These are phyloP conservation scores for Chaenocephalus aceratus DNA, from an alignment of 2,113 vertebrate genomes.

Conservation along the genomic window DNA sequence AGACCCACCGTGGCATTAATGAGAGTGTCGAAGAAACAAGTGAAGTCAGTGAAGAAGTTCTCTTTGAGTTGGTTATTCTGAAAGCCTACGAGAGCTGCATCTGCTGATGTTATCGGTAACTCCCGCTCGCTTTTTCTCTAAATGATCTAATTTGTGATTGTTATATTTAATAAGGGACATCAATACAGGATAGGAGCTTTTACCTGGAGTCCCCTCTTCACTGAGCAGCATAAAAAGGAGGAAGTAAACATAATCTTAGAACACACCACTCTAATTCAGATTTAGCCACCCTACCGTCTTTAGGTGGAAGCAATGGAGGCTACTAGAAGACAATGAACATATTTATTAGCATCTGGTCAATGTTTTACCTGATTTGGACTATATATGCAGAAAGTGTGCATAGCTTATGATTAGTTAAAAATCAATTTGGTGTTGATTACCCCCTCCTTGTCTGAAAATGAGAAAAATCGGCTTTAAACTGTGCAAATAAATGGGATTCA, in stretches of 20 bases:
- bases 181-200: background rate
- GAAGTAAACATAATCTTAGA: constrained; percentile 5
- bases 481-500: background rate
- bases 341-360: background rate
- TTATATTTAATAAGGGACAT: constrained; percentile 27
- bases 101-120: background rate
- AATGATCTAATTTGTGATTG: background rate
- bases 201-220: background rate
- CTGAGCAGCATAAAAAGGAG: background rate
- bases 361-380: background rate
- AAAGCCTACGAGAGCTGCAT: constrained; percentile 5
- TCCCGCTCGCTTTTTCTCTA: background rate
- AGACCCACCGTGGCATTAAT: constrained; percentile 22
- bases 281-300: background rate
- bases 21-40: background rate
- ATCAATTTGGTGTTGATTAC: background rate
- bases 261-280: background rate
- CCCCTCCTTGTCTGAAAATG: background rate
- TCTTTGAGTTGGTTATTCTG: constrained; percentile 13
- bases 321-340: background rate
- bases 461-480: background rate
- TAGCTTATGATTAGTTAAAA: background rate
- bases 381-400: background rate
- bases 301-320: background rate
- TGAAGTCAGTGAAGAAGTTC: background rate